phyloP scores from a whole-genome alignment of 2,888 invertebrate species.

The Gasteruption jaculator region DNA sequence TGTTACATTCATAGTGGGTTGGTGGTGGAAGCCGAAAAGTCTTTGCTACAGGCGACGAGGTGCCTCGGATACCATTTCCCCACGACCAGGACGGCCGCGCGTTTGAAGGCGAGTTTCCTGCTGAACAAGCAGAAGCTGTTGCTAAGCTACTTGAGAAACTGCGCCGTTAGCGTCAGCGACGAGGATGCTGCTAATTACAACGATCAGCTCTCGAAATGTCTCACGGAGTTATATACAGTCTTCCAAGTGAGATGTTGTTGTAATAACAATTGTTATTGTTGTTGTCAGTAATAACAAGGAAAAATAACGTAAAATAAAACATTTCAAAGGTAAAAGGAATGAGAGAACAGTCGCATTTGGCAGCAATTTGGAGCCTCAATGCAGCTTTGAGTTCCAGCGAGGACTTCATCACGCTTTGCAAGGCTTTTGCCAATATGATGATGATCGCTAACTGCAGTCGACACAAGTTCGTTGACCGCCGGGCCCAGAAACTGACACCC shows the following conservation, averaged over 20 bases:
- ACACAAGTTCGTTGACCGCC: constrained; percentile 29
- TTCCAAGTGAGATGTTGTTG: too few species aligned
- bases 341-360: constrained; percentile 54
- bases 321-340: constrained; percentile 35
- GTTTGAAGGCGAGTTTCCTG: constrained; percentile 32
- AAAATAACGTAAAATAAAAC: not conserved
- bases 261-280: too few species aligned
- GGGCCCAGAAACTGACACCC: too few species aligned
- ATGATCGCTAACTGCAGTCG: constrained; percentile 42
- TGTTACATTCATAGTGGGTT: constrained; percentile 50
- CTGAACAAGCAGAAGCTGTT: constrained; percentile 42
- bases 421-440: constrained; percentile 56
- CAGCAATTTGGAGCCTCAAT: constrained; percentile 58
- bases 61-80: constrained; percentile 52
- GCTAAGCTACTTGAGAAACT: constrained; percentile 35
- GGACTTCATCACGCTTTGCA: constrained; percentile 56
- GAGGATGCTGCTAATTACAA: constrained; percentile 49
- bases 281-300: too few species aligned
- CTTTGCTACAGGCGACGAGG: constrained; percentile 45
- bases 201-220: constrained; percentile 52
- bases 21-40: constrained; percentile 44
- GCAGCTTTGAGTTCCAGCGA: constrained; percentile 54
- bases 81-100: constrained; percentile 29
- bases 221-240: constrained; percentile 48
- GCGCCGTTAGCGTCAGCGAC: constrained; percentile 33